These are phyloP conservation scores for Arctopsyche grandis DNA, from an alignment of 1,140 invertebrate genomes.

Conservation along the genomic window DNA sequence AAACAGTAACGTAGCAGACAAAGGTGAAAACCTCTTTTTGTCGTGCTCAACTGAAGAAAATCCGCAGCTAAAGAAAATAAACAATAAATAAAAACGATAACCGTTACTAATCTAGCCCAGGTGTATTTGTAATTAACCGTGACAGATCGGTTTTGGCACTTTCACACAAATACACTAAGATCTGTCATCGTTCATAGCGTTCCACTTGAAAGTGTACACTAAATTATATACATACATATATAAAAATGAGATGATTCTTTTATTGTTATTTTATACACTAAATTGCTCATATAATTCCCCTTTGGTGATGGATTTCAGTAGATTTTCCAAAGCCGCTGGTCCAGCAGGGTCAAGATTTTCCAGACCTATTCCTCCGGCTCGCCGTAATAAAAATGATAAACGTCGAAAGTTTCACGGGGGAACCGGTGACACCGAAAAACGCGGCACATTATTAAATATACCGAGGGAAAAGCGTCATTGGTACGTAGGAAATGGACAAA, in stretches of 20 bases:
- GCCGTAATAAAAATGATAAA: constrained; percentile 45
- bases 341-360: background rate
- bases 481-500: constrained; percentile 42
- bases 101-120: constrained; percentile 5
- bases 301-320: background rate
- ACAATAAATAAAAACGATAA: background rate
- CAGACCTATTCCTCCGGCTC: background rate
- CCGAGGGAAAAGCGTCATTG: constrained; percentile 22
- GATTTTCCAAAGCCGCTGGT: background rate
- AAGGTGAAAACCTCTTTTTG: background rate
- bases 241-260: too few species aligned
- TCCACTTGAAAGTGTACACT: background rate
- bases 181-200: background rate
- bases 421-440: constrained; percentile 24
- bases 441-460: constrained; percentile 40
- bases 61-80: background rate
- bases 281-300: too few species aligned
- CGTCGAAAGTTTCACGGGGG: constrained; percentile 39
- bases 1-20: background rate
- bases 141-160: constrained; percentile 8
- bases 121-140: constrained; percentile 27
- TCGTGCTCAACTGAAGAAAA: background rate
- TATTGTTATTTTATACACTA: too few species aligned
- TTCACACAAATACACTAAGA: too few species aligned
- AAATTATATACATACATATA: background rate